A percentile compares a stretch with the other conserved stretches of the same genome.
phyloP scores from a whole-genome alignment of 2,113 vertebrate species.

The Nothocercus julius region DNA sequence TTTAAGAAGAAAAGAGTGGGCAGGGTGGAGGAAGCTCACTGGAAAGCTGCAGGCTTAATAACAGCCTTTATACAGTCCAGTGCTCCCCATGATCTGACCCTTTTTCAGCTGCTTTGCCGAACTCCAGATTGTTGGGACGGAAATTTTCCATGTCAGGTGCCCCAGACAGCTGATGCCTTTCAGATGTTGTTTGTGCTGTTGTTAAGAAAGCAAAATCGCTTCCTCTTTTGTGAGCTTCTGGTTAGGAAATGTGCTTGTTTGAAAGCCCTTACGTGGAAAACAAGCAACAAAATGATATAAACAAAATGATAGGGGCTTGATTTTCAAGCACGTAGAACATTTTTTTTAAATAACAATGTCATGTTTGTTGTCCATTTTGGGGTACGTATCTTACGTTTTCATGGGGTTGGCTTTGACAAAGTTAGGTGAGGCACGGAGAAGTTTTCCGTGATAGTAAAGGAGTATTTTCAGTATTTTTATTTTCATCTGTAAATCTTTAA shows the following conservation, averaged over 20 bases:
- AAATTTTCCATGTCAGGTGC: background rate
- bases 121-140: background rate
- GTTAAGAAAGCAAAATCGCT: background rate
- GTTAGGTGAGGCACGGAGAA: background rate
- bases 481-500: background rate
- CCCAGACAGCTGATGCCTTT: background rate
- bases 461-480: background rate
- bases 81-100: background rate
- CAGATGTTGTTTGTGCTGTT: background rate
- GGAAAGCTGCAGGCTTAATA: background rate
- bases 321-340: background rate
- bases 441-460: background rate
- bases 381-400: background rate
- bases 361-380: background rate
- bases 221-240: background rate
- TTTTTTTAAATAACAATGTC: accelerated
- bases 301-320: background rate
- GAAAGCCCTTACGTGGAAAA: background rate
- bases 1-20: background rate
- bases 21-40: background rate
- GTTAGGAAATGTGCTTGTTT: background rate
- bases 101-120: background rate
- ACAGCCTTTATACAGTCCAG: background rate
- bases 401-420: background rate
- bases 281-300: background rate